A percentile compares a stretch with the other conserved stretches of the same genome.
Evolutionary conservation across 2,888 invertebrate genomes (phyloP).

Genomic region (Synanthedon andrenaeformis): DNA sequence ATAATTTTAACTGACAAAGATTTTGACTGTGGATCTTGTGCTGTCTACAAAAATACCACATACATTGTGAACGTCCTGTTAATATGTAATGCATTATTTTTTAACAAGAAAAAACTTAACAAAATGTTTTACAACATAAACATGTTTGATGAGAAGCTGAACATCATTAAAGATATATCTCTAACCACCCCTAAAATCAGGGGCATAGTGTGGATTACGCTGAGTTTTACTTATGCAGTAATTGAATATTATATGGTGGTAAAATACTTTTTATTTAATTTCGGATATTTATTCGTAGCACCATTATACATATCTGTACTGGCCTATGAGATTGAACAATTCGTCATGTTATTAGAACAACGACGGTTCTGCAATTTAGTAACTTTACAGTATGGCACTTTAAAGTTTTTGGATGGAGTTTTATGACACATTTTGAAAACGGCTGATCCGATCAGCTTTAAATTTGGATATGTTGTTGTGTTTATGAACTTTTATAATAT

Average conservation of each 20-base stretch:
- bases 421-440: too few relatives aligned
- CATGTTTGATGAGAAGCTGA: slow-evolving; percentile 30
- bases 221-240: not conserved
- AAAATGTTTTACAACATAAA: slow-evolving; percentile 26
- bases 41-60: slow-evolving; percentile 22
- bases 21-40: slow-evolving; percentile 13
- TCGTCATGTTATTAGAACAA: too few relatives aligned
- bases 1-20: slow-evolving; percentile 7
- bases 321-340: slow-evolving; percentile 36
- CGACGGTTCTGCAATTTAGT: too few relatives aligned
- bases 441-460: too few relatives aligned
- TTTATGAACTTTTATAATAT: too few relatives aligned
- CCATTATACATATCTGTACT: slow-evolving; percentile 3
- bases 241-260: not conserved
- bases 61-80: slow-evolving; percentile 26
- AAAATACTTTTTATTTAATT: not conserved
- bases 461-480: too few relatives aligned
- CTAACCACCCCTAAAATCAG: slow-evolving; percentile 14
- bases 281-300: not conserved
- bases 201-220: slow-evolving; percentile 14
- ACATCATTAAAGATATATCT: slow-evolving; percentile 23
- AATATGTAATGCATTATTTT: slow-evolving; percentile 17
- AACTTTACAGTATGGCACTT: too few relatives aligned
- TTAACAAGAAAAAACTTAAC: slow-evolving; percentile 20
- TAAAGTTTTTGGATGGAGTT: too few relatives aligned